Evolutionary conservation across 2,797 vertebrate species (phyloP), one percentile per base, ranked within the genome.

Genomic region (Pipistrellus kuhlii): DNA sequence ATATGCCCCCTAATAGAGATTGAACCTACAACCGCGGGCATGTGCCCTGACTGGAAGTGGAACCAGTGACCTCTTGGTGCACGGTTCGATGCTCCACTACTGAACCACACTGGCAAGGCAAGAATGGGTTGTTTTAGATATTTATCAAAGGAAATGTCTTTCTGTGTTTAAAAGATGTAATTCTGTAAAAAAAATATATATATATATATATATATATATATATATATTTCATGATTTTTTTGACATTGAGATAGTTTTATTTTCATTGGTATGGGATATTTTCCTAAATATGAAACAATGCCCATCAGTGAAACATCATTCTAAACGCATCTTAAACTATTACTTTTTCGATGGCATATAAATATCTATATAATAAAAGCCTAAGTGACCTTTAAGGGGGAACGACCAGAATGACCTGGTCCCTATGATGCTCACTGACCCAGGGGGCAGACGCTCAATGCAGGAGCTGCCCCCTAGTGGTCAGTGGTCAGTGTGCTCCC

Each of bases 261-360:
- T 96, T 95, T 88, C 57, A 84, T 41, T 76, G 35, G 10, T 91
- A 64, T 11, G 46, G 85, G 17, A 69, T 83, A 48, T 90, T 87
- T 94, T 91, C 73, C 95, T 93, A 84, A 87, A 84, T 81, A 80
- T 71, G 17, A 66, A 5, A 64, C 44, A 87, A 44, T 85, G 21
- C 27, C 92, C 20, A 92, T 88, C 41, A 53, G 8, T 82, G 83
- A 87, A 84, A 38, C 6, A 32, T 72, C 25, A 87, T 78, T 41
- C 30, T 93, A 64, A 84, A 64, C 38, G 85, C 62, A 85, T 66
- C 66, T 90, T 88, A 92, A 80, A 59, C 41, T 76, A 64, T 23
- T 71, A 18, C 18, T 82, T 92, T 90, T 94, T 66, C 30, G 12
- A 86, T 64, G 38, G 23, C 30, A 80, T 76, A 83, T 86, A 91